These are phyloP conservation scores for Morus bassanus DNA, from an alignment of 2,797 vertebrate genomes.

Conservation along the genomic window DNA sequence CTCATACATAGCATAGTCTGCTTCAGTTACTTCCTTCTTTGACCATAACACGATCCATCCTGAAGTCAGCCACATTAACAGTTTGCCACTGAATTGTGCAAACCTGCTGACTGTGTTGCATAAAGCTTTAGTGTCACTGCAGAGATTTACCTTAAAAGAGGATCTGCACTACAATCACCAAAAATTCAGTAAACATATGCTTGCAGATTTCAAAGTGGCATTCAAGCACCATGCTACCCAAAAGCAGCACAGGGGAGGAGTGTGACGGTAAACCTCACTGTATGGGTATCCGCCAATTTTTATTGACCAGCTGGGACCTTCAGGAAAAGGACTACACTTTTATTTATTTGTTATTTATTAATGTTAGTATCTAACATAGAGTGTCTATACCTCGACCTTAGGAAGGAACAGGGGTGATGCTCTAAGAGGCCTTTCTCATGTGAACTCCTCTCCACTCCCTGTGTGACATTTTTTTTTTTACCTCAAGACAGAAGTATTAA, in stretches of 20 bases:
- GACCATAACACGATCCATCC: background rate
- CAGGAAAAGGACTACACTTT: background rate
- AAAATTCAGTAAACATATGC: background rate
- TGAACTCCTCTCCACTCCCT: background rate
- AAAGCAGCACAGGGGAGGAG: background rate
- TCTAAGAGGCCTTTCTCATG: background rate
- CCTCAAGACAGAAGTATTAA: background rate
- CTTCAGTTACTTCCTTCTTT: background rate
- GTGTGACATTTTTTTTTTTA: background rate
- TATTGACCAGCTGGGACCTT: background rate
- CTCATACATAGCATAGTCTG: background rate
- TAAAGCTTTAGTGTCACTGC: background rate
- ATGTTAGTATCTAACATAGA: background rate
- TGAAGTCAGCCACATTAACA: background rate
- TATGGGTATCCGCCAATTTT: background rate
- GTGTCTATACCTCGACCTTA: background rate
- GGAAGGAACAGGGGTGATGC: background rate
- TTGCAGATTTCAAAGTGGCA: background rate
- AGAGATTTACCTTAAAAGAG: background rate
- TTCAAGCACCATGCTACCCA: background rate
- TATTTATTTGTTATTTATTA: background rate
- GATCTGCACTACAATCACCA: background rate
- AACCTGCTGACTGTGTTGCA: background rate
- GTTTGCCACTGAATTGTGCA: background rate
- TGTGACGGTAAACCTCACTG: background rate